These are phyloP conservation scores for Pachycephala philippinensis DNA, from an alignment of 2,113 vertebrate species.

Conservation along the genomic window DNA sequence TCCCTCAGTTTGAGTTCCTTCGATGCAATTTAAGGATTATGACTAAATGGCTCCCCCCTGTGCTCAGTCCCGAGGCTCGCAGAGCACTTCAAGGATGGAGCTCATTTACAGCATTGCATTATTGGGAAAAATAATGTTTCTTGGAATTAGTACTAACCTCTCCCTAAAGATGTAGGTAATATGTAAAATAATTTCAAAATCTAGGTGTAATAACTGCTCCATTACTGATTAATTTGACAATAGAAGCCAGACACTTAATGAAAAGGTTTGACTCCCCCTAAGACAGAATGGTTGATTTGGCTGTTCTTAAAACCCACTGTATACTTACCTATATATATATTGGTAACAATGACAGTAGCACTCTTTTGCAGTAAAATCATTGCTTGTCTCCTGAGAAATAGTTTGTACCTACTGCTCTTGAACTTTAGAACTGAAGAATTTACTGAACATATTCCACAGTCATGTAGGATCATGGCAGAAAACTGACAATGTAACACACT, in stretches of 20 bases:
- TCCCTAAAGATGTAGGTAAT: background rate
- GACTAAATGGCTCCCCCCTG: slow-evolving; percentile 65
- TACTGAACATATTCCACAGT: background rate
- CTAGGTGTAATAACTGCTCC: background rate
- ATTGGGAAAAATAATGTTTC: background rate
- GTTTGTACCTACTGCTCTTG: background rate
- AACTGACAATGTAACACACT: background rate
- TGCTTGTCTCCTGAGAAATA: background rate
- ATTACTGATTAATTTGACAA: background rate
- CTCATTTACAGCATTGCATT: background rate
- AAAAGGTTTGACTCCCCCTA: background rate
- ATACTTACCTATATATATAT: background rate
- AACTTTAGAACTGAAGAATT: background rate
- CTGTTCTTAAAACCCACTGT: background rate
- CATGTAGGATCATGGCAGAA: background rate
- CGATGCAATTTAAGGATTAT: background rate
- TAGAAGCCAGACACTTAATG: background rate
- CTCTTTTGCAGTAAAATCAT: background rate
- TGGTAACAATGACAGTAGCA: background rate
- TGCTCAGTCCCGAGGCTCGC: slow-evolving; percentile 27
- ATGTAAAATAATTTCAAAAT: background rate
- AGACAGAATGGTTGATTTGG: background rate
- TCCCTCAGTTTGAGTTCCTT: background rate
- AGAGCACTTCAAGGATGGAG: background rate
- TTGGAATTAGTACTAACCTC: background rate